Evolutionary conservation across 1,140 invertebrate species (phyloP).

Genomic region (Akabosia matsudoensis): DNA sequence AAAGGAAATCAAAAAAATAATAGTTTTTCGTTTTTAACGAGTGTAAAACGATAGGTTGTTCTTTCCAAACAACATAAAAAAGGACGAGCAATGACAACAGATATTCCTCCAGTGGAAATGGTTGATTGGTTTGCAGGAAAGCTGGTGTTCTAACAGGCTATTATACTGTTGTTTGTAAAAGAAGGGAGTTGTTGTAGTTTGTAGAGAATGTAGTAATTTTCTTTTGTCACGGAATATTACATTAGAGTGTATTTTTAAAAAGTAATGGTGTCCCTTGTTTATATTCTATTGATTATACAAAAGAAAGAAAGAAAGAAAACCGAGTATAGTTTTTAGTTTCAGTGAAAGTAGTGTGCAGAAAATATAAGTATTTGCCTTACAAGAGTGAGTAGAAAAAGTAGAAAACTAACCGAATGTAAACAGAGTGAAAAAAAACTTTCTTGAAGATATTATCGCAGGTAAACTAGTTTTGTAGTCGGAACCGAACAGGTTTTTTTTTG

Average conservation of each 20-base stretch:
- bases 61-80: too few relatives aligned
- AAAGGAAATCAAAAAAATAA: too few relatives aligned
- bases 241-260: not conserved
- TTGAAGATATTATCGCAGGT: not conserved
- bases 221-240: not conserved
- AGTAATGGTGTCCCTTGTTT: not conserved
- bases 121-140: too few relatives aligned
- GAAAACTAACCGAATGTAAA: not conserved
- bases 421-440: not conserved
- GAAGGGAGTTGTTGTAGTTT: not conserved
- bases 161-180: too few relatives aligned
- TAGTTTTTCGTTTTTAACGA: too few relatives aligned
- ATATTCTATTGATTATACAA: not conserved
- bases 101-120: too few relatives aligned
- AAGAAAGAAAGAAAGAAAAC: not conserved
- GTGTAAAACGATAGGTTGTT: too few relatives aligned
- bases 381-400: too few relatives aligned
- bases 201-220: not conserved
- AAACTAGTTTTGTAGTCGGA: too few relatives aligned
- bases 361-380: not conserved
- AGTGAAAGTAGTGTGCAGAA: not conserved
- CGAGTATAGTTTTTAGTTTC: not conserved
- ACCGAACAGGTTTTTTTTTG: too few relatives aligned
- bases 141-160: too few relatives aligned
- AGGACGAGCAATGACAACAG: too few relatives aligned